Evolutionary conservation across 2,113 vertebrate species (phyloP), one percentile per base, ranked within the genome.

Genomic region (Albula glossodonta): DNA sequence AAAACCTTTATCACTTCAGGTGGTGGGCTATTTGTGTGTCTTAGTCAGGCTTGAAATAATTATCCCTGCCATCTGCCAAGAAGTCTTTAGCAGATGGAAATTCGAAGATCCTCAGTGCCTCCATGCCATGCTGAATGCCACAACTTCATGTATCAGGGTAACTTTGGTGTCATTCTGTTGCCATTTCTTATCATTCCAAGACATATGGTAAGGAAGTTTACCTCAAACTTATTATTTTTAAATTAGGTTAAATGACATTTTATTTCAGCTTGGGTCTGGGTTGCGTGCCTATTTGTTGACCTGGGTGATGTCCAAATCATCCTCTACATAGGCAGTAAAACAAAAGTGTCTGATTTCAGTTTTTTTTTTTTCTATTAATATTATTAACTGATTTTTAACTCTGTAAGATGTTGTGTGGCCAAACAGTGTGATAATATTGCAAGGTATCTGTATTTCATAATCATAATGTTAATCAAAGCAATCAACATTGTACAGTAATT

Each of bases 1-100:
- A 85, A 85, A 85, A 85, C 84, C 84, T 85, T 60, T 80, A 57
- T 80, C 84, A 63, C 84, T 31, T 85, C 84, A 85, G 84, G 84
- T 80, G 84, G 84, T 81, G 84, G 80, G 78, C 48, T 85, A 85
- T 85, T 85, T 19, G n/a, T 19, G 31, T 49, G 56, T 57, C 77
- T 85, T 74, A 60, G 74, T 31, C 84, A 63, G 84, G 78, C 78
- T 51, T 51, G 49, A 80, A 81, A 85, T 63, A 85, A 85, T 85
- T 85, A 85, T 63, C 80, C 78, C 51, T 51, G 57, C 84, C 84
- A 85, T 85, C 84, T 85, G 84, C 78, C 84, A 51, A 22, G 50
- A 52, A 81, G 78, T 85, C 48, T 66, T 66, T 85, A 66, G 57
- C 84, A 85, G 84, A 85, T 85, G 84, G 84, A 56, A 19, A 60